Conservation (phyloP, 2,797 vertebrate species). For the Amblyraja radiata region DNA sequence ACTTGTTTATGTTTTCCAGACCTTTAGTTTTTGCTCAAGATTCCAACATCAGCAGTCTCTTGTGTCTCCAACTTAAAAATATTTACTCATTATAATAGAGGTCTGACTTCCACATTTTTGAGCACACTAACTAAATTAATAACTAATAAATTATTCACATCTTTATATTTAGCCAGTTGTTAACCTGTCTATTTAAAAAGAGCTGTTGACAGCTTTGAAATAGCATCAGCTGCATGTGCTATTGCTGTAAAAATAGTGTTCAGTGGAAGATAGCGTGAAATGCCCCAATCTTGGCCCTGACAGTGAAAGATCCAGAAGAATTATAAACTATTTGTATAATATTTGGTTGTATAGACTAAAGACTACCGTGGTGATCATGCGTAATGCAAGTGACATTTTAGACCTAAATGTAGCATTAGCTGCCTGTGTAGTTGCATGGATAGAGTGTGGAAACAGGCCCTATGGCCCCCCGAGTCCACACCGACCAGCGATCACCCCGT, state of each 20-base stretch:
- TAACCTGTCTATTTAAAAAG: slow-evolving; percentile 6
- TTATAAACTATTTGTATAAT: background rate
- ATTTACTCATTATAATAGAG: background rate
- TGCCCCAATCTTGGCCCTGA: background rate
- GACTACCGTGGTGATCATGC: background rate
- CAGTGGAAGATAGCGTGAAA: background rate
- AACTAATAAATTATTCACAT: background rate
- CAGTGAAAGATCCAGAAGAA: background rate
- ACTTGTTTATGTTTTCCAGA: too few species aligned
- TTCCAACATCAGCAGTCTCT: too few species aligned
- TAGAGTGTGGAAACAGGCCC: too few species aligned
- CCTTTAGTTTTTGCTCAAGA: too few species aligned
- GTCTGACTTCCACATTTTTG: background rate
- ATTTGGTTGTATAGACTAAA: background rate
- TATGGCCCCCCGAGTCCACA: too few species aligned
- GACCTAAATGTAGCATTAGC: too few species aligned
- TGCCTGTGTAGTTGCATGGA: background rate
- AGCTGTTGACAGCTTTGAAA: background rate
- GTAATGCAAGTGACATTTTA: too few species aligned
- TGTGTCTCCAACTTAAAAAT: background rate
- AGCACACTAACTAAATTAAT: background rate
- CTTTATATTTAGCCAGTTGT: background rate
- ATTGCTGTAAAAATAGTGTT: background rate
- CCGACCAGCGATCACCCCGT: too few species aligned
- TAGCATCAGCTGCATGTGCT: background rate